phyloP scores from a whole-genome alignment of 2,888 invertebrate genomes.

The Drosophila greeni region DNA sequence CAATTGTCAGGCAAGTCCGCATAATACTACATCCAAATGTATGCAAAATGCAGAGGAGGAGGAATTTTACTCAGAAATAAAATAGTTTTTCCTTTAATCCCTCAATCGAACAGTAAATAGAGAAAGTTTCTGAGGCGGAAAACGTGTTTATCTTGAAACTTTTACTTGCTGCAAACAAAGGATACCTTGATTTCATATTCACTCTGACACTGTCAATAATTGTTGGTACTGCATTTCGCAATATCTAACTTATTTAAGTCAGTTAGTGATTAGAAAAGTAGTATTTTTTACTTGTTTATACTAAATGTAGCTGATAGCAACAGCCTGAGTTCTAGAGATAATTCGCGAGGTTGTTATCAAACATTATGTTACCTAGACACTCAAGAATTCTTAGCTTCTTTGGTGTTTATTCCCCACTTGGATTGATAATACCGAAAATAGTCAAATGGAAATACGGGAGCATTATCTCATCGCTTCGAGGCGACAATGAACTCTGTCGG shows the following conservation, averaged over 20 bases:
- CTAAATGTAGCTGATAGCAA: background rate
- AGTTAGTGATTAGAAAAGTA: background rate
- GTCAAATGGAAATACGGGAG: background rate
- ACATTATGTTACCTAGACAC: too few species aligned
- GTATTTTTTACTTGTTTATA: background rate
- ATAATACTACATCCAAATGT: slow-evolving; percentile 3
- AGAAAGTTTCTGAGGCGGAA: slow-evolving; percentile 38
- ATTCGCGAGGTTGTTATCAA: background rate
- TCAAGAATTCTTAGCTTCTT: background rate
- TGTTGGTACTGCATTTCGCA: background rate
- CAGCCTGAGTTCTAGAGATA: background rate
- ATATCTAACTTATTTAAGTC: background rate
- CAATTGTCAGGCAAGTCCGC: slow-evolving; percentile 11
- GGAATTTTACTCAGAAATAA: background rate
- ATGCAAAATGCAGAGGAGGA: background rate
- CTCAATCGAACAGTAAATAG: slow-evolving; percentile 47
- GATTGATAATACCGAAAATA: background rate
- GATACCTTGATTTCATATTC: background rate
- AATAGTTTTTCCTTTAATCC: slow-evolving; percentile 33
- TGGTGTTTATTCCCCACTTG: background rate
- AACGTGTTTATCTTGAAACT: slow-evolving; percentile 19
- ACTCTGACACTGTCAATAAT: background rate
- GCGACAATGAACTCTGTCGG: slow-evolving; percentile 22
- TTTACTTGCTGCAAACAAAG: background rate
- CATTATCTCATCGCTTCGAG: background rate